A percentile compares a stretch with the other conserved stretches of the same genome.
These are phyloP conservation scores for Botia almorhae DNA, from an alignment of 2,797 vertebrate genomes.

Conservation along the genomic window DNA sequence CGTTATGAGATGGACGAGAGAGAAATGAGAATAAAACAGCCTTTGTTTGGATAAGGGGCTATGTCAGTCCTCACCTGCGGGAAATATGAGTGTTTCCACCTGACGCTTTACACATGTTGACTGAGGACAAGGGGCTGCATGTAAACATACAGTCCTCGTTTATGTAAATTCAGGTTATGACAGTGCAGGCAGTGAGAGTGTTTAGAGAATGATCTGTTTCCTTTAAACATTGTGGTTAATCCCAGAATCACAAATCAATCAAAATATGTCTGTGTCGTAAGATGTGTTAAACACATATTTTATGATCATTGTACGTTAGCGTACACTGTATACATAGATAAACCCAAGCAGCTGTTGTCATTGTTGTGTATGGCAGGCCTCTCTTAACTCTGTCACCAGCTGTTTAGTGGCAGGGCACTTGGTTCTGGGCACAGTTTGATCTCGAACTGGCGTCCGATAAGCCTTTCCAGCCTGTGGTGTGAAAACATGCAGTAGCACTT, in stretches of 20 bases:
- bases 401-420: slow-evolving; percentile 56
- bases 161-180: not conserved
- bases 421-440: slow-evolving; percentile 48
- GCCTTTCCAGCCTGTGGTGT: slow-evolving; percentile 25
- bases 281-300: not conserved
- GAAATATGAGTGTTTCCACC: not conserved
- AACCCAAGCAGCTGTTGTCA: slow-evolving; percentile 40
- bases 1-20: slow-evolving; percentile 8
- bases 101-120: slow-evolving; percentile 33
- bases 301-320: not conserved
- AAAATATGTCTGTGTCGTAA: not conserved
- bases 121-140: not conserved
- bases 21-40: slow-evolving; percentile 8
- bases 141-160: not conserved
- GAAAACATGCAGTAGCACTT: slow-evolving; percentile 9
- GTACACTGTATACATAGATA: not conserved
- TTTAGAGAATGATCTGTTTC: not conserved
- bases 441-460: slow-evolving; percentile 39
- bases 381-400: slow-evolving; percentile 59
- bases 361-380: slow-evolving; percentile 52
- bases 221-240: slow-evolving; percentile 1
- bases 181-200: slow-evolving; percentile 2
- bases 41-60: slow-evolving; percentile 13
- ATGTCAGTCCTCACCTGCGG: not conserved
- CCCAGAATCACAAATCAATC: not conserved